Conservation (phyloP, 2,888 invertebrate species). For the Drosophila ezoana region DNA sequence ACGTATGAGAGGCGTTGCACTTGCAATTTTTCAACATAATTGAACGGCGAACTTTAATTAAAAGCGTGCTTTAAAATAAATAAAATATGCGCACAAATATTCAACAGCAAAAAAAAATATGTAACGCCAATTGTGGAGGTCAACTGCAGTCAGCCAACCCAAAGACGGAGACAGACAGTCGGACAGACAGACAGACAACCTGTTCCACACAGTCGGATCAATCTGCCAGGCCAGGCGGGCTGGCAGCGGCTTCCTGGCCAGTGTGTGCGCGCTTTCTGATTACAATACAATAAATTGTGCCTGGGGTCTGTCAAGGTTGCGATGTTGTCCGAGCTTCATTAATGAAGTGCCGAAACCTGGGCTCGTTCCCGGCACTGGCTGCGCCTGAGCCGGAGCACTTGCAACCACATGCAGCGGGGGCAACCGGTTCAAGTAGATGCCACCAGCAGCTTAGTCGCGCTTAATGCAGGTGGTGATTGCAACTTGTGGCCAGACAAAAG, state of each 20-base stretch:
- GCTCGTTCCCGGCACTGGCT: conserved; percentile 61
- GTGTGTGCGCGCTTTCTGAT: conserved; percentile 39
- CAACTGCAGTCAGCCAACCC: conserved; percentile 63
- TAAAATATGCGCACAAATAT: conserved; percentile 37
- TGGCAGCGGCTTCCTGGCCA: conserved; percentile 50
- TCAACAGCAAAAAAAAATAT: conserved; percentile 39
- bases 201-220: conserved; percentile 60
- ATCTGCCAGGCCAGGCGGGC: conserved; percentile 19
- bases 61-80: conserved; percentile 53
- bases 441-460: conserved; percentile 48
- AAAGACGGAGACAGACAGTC: conserved; percentile 10
- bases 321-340: conserved; percentile 62
- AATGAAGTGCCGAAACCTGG: conserved; percentile 80
- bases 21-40: conserved; percentile 62
- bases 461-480: conserved; percentile 77
- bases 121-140: conserved; percentile 70
- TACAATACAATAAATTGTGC: conserved; percentile 65
- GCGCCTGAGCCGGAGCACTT: conserved; percentile 39
- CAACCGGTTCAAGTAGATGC: conserved; percentile 65
- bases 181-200: conserved; percentile 52
- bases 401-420: conserved; percentile 49
- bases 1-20: conserved; percentile 45
- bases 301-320: conserved; percentile 68
- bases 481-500: conserved; percentile 46
- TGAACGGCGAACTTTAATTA: conserved; percentile 62